phyloP scores from a whole-genome alignment of 2,797 vertebrate genomes.

The Gymnodraco acuticeps region DNA sequence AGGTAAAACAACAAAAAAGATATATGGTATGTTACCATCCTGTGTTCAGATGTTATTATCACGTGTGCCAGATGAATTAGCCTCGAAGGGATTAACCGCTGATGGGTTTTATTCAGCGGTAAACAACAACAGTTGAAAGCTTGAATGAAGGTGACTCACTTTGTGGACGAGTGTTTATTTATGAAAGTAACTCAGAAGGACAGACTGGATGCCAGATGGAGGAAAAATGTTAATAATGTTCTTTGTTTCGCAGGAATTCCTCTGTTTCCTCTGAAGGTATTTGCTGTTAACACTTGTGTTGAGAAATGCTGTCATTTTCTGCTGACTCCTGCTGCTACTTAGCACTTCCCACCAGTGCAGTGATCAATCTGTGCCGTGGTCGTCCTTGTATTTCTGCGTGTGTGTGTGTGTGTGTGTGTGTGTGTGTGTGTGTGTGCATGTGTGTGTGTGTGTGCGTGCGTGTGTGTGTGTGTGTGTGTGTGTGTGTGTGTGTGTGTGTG shows the following conservation, averaged over 20 bases:
- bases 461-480: constrained; percentile 10
- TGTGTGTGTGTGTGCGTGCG: constrained; percentile 7
- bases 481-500: constrained; percentile 31
- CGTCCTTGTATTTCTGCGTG: constrained; percentile 1
- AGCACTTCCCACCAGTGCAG: constrained; percentile 29
- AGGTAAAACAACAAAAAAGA: not conserved
- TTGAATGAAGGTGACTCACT: constrained; percentile 27
- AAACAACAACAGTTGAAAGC: constrained; percentile 21
- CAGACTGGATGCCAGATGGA: constrained; percentile 19
- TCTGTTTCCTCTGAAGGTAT: constrained; percentile 34
- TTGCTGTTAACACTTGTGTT: constrained; percentile 30
- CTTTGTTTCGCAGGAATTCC: constrained; percentile 29
- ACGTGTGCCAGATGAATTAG: not conserved
- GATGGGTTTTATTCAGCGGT: constrained; percentile 2
- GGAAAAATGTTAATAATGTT: constrained; percentile 11
- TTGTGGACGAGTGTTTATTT: constrained; percentile 3
- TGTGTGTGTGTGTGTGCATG: constrained; percentile 28
- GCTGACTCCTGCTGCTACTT: constrained; percentile 52
- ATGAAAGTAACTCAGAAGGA: not conserved
- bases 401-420: constrained; percentile 11
- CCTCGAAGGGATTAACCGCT: not conserved
- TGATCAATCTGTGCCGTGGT: constrained; percentile 13
- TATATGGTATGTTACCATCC: not conserved
- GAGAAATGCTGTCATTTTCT: constrained; percentile 67
- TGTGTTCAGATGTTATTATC: not conserved